Evolutionary conservation across 1,140 invertebrate species (phyloP).

Genomic region (Tenebrio molitor): DNA sequence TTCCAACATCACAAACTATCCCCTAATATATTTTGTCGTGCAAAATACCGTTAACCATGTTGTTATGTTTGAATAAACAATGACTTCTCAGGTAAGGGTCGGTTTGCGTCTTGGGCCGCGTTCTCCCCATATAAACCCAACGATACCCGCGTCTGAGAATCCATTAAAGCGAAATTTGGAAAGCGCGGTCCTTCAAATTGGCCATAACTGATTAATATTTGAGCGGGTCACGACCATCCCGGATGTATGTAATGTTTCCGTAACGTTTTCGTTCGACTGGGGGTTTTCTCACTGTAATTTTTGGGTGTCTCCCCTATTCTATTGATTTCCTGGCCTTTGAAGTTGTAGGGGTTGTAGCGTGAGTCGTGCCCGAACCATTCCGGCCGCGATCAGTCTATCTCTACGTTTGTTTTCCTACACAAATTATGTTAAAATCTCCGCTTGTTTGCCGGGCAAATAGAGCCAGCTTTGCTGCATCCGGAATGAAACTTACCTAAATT

Average conservation of each 20-base stretch:
- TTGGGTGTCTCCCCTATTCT: conserved; percentile 29
- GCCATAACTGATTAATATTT: conserved; percentile 35
- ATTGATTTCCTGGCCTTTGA: conserved; percentile 33
- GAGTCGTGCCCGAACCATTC: conserved; percentile 9
- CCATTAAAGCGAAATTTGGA: conserved; percentile 27
- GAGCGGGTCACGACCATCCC: conserved; percentile 7
- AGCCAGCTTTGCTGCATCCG: conserved; percentile 37
- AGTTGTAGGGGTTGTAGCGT: neutral
- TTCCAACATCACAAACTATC: neutral
- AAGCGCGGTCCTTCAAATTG: conserved; percentile 29
- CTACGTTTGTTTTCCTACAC: conserved; percentile 35
- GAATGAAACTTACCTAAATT: conserved; percentile 36
- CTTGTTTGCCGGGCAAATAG: conserved; percentile 31
- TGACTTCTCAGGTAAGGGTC: neutral
- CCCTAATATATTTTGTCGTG: neutral
- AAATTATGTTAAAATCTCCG: conserved; percentile 38
- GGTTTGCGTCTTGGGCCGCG: conserved; percentile 1
- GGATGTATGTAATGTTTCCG: conserved; percentile 17
- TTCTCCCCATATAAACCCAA: conserved; percentile 1
- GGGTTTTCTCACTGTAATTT: conserved; percentile 25
- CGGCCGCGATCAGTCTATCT: conserved; percentile 13
- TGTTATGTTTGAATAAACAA: conserved; percentile 5
- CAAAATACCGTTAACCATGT: neutral
- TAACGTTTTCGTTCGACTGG: conserved; percentile 18
- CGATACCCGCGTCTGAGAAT: conserved; percentile 5